A percentile compares a stretch with the other conserved stretches of the same genome.
Conservation (phyloP, 2,888 invertebrate genomes). For the Sminthurides aquaticus region DNA sequence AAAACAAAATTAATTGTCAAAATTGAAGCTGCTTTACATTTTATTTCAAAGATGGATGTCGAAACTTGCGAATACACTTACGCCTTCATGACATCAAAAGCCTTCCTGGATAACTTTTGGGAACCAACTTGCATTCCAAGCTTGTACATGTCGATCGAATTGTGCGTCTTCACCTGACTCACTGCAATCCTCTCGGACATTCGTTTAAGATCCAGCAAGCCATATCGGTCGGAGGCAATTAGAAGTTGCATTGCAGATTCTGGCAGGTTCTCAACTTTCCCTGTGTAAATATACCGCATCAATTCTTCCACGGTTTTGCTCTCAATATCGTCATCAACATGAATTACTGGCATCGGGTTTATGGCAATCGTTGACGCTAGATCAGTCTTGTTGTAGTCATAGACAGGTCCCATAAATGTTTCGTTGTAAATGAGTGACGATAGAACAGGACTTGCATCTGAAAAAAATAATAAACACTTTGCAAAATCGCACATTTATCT, state of each 20-base stretch:
- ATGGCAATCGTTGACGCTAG: neutral
- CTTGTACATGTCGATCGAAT: conserved; percentile 33
- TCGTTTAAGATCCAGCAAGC: conserved; percentile 30
- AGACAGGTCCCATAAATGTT: conserved; percentile 20
- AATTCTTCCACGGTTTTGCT: conserved; percentile 27
- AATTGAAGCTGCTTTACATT: neutral
- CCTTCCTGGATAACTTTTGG: conserved; percentile 24
- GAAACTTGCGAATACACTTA: too few species aligned
- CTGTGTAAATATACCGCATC: conserved; percentile 36
- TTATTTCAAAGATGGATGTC: neutral
- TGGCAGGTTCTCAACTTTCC: conserved; percentile 26
- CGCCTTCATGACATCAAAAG: conserved; percentile 36
- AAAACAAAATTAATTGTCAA: neutral
- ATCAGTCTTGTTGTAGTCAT: conserved; percentile 26
- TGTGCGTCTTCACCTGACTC: conserved; percentile 23
- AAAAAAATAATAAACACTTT: neutral
- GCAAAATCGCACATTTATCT: neutral
- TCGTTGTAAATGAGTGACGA: conserved; percentile 17
- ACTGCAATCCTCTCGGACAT: conserved; percentile 29
- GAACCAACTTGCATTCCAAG: conserved; percentile 30
- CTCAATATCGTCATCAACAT: conserved; percentile 32
- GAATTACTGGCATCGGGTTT: conserved; percentile 5
- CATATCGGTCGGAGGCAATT: conserved; percentile 28
- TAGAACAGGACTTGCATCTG: conserved; percentile 16
- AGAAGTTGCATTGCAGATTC: conserved; percentile 28